Conservation (phyloP, 35 echinoderm and acorn worm species). For the Anneissia japonica region DNA sequence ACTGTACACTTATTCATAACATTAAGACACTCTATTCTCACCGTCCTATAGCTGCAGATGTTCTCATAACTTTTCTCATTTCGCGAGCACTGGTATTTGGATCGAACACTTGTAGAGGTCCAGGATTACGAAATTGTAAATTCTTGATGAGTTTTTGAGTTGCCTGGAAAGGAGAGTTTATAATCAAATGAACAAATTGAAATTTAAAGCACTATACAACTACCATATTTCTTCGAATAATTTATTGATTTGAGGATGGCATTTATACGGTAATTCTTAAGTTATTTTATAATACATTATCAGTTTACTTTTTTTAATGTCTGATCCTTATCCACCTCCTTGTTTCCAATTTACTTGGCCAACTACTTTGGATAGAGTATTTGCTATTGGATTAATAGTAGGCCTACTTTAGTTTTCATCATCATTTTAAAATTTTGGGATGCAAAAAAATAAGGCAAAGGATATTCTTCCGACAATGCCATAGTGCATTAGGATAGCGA, state of each 20-base stretch:
- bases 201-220: neutral
- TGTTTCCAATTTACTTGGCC: neutral
- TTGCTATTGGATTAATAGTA: no score
- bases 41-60: slow-evolving; percentile 37
- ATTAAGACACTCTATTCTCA: no score
- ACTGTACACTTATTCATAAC: no score
- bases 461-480: no score
- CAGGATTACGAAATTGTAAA: slow-evolving; percentile 86
- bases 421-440: no score
- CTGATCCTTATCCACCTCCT: no score
- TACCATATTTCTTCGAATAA: neutral
- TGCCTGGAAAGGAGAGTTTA: slow-evolving; percentile 40
- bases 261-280: neutral
- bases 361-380: no score
- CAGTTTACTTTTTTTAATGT: neutral
- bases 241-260: neutral
- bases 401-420: no score
- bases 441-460: no score
- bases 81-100: slow-evolving; percentile 84
- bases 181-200: neutral
- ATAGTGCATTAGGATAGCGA: no score
- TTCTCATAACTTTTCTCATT: slow-evolving; percentile 76
- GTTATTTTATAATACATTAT: neutral
- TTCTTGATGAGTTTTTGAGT: slow-evolving; percentile 66
- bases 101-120: slow-evolving; percentile 63